Percentiles rank a stretch among this genome's conserved stretches.
These are phyloP conservation scores for Cotesia congregata DNA, from an alignment of 2,888 invertebrate genomes.

Conservation along the genomic window DNA sequence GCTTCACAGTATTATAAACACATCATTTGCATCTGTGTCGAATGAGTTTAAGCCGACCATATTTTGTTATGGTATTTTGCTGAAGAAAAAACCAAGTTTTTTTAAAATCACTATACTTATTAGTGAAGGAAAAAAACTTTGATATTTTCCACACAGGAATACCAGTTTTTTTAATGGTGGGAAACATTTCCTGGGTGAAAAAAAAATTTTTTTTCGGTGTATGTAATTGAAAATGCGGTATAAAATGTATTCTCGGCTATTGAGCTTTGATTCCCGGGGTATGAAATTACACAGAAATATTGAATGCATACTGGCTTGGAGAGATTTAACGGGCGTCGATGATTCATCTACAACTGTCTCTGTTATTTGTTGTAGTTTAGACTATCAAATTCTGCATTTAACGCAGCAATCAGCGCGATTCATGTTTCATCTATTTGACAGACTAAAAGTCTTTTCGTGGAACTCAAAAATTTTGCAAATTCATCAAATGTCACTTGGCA, in stretches of 20 bases:
- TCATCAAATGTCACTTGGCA: neutral
- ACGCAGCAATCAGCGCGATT: neutral
- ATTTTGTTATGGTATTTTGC: too few species aligned
- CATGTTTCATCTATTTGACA: neutral
- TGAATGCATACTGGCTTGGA: constrained; percentile 15
- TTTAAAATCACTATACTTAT: too few species aligned
- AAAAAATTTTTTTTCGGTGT: neutral
- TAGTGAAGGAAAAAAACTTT: too few species aligned
- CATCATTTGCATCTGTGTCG: too few species aligned
- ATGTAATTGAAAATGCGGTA: neutral
- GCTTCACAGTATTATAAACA: too few species aligned
- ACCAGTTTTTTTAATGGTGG: too few species aligned
- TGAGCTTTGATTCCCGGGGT: constrained; percentile 21
- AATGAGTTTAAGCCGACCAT: too few species aligned
- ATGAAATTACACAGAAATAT: constrained; percentile 37
- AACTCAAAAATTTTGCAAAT: neutral
- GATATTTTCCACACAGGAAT: too few species aligned
- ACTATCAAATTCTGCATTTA: neutral
- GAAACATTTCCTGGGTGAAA: too few species aligned
- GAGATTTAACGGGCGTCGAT: constrained; percentile 28
- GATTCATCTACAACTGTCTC: neutral
- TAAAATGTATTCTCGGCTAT: neutral
- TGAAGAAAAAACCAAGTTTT: too few species aligned
- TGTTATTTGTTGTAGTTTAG: neutral
- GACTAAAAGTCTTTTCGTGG: neutral